Evolutionary conservation across 1,140 invertebrate species (phyloP).

Genomic region (Dendroctonus valens): DNA sequence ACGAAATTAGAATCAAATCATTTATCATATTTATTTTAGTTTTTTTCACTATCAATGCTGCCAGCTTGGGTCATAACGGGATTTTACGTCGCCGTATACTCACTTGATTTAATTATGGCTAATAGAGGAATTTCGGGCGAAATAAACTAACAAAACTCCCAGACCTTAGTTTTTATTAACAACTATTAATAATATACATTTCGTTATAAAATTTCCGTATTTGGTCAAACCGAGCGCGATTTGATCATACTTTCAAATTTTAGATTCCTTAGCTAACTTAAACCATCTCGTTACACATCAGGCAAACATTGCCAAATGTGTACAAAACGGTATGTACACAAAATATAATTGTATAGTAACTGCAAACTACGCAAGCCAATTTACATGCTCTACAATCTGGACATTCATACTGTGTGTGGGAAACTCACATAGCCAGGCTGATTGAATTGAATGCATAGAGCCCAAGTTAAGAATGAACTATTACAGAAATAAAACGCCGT

Average conservation of each 20-base stretch:
- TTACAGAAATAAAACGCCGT: too few relatives aligned
- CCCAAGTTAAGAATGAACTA: too few relatives aligned
- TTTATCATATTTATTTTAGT: too few relatives aligned
- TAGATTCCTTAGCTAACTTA: neutral
- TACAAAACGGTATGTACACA: neutral
- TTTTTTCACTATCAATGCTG: too few relatives aligned
- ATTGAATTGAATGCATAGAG: too few relatives aligned
- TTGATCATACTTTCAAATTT: neutral
- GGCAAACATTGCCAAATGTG: neutral
- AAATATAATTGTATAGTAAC: neutral
- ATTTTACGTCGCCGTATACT: too few relatives aligned
- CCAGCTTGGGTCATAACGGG: too few relatives aligned
- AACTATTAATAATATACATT: slow-evolving; percentile 52
- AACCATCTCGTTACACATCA: neutral
- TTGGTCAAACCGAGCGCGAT: neutral
- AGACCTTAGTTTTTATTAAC: slow-evolving; percentile 52
- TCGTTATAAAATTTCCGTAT: slow-evolving; percentile 43
- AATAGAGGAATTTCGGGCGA: too few relatives aligned
- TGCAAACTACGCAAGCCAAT: neutral
- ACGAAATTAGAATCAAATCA: too few relatives aligned
- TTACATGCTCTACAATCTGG: neutral
- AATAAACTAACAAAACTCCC: slow-evolving; percentile 35
- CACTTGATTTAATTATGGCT: too few relatives aligned
- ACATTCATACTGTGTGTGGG: too few relatives aligned
- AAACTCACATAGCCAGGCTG: too few relatives aligned